Evolutionary conservation across 2,113 vertebrate species (phyloP), one percentile per base, ranked within the genome.

Genomic region (Microtus ochrogaster): DNA sequence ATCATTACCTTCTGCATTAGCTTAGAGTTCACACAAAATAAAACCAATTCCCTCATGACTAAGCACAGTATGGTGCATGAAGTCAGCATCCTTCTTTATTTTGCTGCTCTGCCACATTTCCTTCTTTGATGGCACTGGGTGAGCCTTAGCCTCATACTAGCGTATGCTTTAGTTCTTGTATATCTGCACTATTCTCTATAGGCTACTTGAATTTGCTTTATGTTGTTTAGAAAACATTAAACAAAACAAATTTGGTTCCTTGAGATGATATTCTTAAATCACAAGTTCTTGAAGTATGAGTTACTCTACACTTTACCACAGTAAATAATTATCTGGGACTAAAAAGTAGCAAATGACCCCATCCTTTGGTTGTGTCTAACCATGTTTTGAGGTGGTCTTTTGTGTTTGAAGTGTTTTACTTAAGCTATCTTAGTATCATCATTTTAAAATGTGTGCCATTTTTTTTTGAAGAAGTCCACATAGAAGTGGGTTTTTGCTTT

Each of bases 161-260:
- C 79, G 4, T 2, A 58, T 33, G 61, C 21, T 61, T 92, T 82
- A 95, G 14, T n/a, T 41, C 33, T 28, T 66, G 41, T 49, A 21
- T 13, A n/a, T 74, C 70, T 85, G 19, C 12, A 61, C 22, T 36
- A 1, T 79, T 52, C n/a, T 12, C 0, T 77, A 72, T 17, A 24
- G 92, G 91, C 58, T 76, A 89, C n/a, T 97, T 97, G 0, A 78
- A 78, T 92, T 94, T 89, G 65, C 79, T 4, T n/a, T 44, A 28
- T 73, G 74, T 94, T 89, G 78, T 89, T 86, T 96, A 0, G 10
- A 82, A 6, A 33, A 47, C 0, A 49, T 33, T 91, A 90, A 65
- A 55, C 76, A 68, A 44, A 30, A 63, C 0, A 19, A 0, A 41
- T 16, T 21, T 94, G 78, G 36, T 63, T 33, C 16, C 14, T 65